These are phyloP conservation scores for Cephus runcator DNA, from an alignment of 2,888 invertebrate species.

Conservation along the genomic window DNA sequence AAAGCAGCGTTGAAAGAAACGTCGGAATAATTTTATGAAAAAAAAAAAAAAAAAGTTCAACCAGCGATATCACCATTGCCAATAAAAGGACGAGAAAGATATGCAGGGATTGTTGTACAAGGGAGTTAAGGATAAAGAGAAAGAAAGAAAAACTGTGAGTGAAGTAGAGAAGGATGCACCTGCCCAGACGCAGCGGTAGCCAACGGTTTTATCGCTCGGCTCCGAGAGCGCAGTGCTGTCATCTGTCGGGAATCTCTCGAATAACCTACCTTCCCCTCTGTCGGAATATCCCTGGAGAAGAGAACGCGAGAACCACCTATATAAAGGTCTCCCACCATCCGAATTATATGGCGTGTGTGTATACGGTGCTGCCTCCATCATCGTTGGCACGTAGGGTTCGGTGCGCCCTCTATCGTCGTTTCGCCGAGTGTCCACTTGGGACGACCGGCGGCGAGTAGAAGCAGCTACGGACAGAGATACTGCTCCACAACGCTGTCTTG, in stretches of 20 bases:
- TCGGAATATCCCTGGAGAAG: neutral
- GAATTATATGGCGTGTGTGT: no score
- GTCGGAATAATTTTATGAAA: no score
- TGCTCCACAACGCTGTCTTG: constrained; percentile 56
- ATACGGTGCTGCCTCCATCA: neutral
- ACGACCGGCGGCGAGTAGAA: constrained; percentile 27
- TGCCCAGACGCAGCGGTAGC: no score
- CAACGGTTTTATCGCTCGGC: no score
- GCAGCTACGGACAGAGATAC: constrained; percentile 48
- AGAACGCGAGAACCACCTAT: neutral
- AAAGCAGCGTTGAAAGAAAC: no score
- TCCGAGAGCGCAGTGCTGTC: constrained; percentile 56
- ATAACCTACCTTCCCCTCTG: constrained; percentile 39
- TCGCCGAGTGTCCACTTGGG: constrained; percentile 16
- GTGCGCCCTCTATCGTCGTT: constrained; percentile 1
- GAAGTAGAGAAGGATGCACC: no score
- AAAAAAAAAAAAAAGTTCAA: no score
- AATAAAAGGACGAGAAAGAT: constrained; percentile 7
- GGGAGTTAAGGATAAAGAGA: constrained; percentile 2
- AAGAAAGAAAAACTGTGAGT: no score
- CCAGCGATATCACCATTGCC: no score
- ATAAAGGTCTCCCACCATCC: neutral
- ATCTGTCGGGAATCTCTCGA: constrained; percentile 59
- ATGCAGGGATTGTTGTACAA: neutral
- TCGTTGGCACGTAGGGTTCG: neutral